These are phyloP conservation scores for Nyctibius grandis DNA, from an alignment of 2,797 vertebrate genomes.

Conservation along the genomic window DNA sequence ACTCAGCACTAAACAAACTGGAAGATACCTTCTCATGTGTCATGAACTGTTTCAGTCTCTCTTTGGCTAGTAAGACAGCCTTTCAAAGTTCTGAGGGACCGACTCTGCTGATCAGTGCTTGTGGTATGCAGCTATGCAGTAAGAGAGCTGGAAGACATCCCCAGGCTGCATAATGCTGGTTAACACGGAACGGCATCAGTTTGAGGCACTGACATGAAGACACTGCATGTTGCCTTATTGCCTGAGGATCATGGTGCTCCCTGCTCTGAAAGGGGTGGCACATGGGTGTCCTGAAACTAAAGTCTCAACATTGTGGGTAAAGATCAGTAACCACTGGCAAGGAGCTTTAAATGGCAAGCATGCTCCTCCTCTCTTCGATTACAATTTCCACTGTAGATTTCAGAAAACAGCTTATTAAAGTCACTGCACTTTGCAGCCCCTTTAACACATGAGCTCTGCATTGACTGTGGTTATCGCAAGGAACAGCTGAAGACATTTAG, in stretches of 20 bases:
- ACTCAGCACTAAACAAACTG: not conserved
- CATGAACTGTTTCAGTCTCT: not conserved
- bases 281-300: not conserved
- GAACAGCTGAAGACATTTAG: not conserved
- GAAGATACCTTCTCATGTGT: not conserved
- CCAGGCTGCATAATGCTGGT: not conserved
- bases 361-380: rapidly evolving
- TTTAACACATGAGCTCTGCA: not conserved
- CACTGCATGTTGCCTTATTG: not conserved
- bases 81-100: not conserved
- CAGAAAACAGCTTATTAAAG: not conserved
- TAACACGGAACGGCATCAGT: not conserved
- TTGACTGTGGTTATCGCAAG: not conserved
- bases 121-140: rapidly evolving
- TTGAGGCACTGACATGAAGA: not conserved
- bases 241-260: not conserved
- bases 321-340: not conserved
- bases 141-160: not conserved
- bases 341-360: not conserved
- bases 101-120: rapidly evolving
- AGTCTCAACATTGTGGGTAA: not conserved
- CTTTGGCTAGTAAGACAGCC: not conserved
- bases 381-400: not conserved
- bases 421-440: not conserved
- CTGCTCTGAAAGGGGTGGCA: not conserved